A percentile compares a stretch with the other conserved stretches of the same genome.
phyloP scores from a whole-genome alignment of 2,113 vertebrate genomes.

The Calcarius ornatus region DNA sequence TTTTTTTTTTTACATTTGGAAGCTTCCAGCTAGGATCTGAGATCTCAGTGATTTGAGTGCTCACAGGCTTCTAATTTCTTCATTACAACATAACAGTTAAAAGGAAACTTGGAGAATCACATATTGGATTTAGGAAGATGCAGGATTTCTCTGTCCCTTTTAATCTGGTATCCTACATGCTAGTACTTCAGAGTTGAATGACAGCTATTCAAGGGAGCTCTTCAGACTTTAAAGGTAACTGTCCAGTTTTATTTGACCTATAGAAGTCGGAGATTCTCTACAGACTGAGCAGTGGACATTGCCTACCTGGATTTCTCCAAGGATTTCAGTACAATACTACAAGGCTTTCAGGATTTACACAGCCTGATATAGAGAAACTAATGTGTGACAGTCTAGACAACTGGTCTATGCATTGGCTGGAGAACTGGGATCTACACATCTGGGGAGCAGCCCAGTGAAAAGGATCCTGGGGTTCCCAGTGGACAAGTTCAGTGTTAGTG shows the following conservation, averaged over 20 bases:
- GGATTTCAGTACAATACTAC: neutral
- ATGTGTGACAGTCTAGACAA: neutral
- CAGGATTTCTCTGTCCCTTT: rapidly evolving
- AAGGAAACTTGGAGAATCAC: neutral
- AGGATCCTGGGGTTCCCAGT: neutral
- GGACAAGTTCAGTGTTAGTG: neutral
- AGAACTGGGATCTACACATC: neutral
- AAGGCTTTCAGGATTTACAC: neutral
- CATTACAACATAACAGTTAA: neutral
- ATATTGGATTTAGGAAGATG: neutral
- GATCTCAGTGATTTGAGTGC: neutral
- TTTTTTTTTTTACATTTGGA: neutral
- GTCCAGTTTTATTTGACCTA: neutral
- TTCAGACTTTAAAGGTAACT: neutral
- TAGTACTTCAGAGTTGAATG: neutral
- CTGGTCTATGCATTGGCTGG: neutral
- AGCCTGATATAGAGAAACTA: neutral
- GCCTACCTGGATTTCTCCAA: neutral
- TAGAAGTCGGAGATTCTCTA: neutral
- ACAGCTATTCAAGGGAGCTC: neutral
- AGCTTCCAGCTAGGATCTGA: neutral
- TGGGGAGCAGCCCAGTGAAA: neutral
- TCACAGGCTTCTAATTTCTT: neutral
- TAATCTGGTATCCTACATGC: neutral
- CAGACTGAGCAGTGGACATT: neutral